Evolutionary conservation across 2,888 invertebrate species (phyloP).

Genomic region (Podotricha telesiphe): DNA sequence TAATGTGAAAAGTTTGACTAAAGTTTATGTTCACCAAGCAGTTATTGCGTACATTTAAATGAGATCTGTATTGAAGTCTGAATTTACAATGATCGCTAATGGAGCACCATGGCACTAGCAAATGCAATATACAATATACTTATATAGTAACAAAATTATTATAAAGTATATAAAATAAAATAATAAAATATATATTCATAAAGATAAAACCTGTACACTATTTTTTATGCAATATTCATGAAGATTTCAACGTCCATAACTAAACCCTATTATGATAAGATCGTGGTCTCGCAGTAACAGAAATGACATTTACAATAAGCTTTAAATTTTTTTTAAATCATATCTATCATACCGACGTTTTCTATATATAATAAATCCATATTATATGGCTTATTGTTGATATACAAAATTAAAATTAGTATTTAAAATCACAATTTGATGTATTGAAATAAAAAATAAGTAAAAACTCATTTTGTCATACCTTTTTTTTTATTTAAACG

Average conservation of each 20-base stretch:
- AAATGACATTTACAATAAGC: slow-evolving; percentile 15
- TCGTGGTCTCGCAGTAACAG: not conserved
- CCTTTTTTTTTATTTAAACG: not conserved
- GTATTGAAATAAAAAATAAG: not conserved
- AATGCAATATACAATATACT: too few relatives aligned
- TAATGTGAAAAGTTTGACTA: not conserved
- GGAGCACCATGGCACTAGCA: too few relatives aligned
- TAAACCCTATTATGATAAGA: not conserved
- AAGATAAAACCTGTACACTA: not conserved
- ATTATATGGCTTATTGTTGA: too few relatives aligned
- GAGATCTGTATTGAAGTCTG: not conserved
- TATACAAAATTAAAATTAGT: too few relatives aligned
- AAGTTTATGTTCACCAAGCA: not conserved
- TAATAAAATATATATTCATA: too few relatives aligned
- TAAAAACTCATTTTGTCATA: too few relatives aligned
- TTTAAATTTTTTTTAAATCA: not conserved
- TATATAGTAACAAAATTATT: too few relatives aligned
- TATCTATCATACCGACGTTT: not conserved
- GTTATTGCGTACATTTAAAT: not conserved
- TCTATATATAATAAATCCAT: too few relatives aligned
- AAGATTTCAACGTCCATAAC: not conserved
- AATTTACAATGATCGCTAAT: not conserved
- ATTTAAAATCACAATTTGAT: too few relatives aligned
- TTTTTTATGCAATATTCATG: not conserved
- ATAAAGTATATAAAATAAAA: too few relatives aligned